These are phyloP conservation scores for Chloropsis hardwickii DNA, from an alignment of 2,113 vertebrate genomes.

Conservation along the genomic window DNA sequence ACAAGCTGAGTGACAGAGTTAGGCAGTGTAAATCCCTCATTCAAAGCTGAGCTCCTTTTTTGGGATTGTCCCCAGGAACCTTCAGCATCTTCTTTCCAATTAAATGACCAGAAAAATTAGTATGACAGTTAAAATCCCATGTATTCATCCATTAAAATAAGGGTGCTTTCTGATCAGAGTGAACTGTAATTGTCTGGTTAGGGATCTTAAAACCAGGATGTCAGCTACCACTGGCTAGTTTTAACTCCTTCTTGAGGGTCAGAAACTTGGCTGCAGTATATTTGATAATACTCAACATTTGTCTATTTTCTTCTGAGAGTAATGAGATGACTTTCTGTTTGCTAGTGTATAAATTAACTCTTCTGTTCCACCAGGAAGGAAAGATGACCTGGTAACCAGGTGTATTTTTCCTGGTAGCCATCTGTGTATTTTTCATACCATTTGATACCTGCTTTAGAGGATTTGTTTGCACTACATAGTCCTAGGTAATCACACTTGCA, in stretches of 20 bases:
- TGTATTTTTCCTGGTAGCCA: background rate
- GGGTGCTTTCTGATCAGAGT: background rate
- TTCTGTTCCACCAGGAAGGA: background rate
- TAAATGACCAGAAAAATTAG: background rate
- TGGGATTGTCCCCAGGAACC: background rate
- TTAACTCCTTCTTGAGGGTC: background rate
- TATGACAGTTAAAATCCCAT: background rate
- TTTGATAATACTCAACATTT: background rate
- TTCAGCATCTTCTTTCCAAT: background rate
- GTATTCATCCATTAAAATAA: background rate
- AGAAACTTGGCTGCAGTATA: background rate
- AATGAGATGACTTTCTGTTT: background rate
- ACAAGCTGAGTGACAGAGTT: background rate
- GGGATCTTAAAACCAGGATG: background rate
- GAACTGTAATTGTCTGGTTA: background rate
- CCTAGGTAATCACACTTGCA: background rate
- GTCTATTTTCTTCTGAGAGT: background rate
- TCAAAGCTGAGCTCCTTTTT: background rate
- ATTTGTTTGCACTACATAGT: background rate
- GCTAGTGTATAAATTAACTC: background rate
- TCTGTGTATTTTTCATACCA: background rate
- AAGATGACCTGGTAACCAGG: background rate
- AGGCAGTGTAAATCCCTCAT: background rate
- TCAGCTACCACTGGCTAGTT: background rate
- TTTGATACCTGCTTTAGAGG: background rate